Percentiles rank a stretch among this genome's conserved stretches.
phyloP scores from a whole-genome alignment of 2,888 invertebrate genomes.

The Globia sparganii region DNA sequence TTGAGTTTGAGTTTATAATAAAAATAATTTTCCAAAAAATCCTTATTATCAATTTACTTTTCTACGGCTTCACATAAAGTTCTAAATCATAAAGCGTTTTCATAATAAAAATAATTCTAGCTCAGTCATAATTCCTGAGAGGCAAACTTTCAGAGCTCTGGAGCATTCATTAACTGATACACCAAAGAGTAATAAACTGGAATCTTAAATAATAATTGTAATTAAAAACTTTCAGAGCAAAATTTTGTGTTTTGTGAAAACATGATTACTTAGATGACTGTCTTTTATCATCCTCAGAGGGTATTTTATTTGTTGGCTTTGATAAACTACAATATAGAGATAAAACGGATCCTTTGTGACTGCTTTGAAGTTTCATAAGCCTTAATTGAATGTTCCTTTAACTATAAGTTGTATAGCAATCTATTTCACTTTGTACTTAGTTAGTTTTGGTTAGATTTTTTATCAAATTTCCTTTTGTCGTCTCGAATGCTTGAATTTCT shows the following conservation, averaged over 20 bases:
- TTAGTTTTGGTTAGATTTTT: conserved; percentile 23
- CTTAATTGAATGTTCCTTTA: conserved; percentile 48
- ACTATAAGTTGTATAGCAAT: conserved; percentile 24
- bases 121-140: conserved; percentile 46
- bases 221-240: conserved; percentile 60
- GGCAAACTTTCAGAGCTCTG: conserved; percentile 46
- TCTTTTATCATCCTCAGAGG: conserved; percentile 14
- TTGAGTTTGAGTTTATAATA: too few species aligned
- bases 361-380: conserved; percentile 42
- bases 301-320: conserved; percentile 51
- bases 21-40: neutral
- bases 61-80: conserved; percentile 29
- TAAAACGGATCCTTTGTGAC: conserved; percentile 33
- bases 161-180: conserved; percentile 56
- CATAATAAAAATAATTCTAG: conserved; percentile 39
- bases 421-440: conserved; percentile 34
- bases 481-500: conserved; percentile 5
- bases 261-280: conserved; percentile 30
- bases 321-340: conserved; percentile 41
- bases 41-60: conserved; percentile 30
- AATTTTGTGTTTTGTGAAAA: conserved; percentile 42
- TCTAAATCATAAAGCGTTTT: conserved; percentile 30
- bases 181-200: conserved; percentile 64
- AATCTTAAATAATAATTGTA: conserved; percentile 54
- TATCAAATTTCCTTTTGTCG: conserved; percentile 22